Evolutionary conservation across 2,888 invertebrate species (phyloP), one percentile per base, ranked within the genome.

Genomic region (Mythimna vitellina): DNA sequence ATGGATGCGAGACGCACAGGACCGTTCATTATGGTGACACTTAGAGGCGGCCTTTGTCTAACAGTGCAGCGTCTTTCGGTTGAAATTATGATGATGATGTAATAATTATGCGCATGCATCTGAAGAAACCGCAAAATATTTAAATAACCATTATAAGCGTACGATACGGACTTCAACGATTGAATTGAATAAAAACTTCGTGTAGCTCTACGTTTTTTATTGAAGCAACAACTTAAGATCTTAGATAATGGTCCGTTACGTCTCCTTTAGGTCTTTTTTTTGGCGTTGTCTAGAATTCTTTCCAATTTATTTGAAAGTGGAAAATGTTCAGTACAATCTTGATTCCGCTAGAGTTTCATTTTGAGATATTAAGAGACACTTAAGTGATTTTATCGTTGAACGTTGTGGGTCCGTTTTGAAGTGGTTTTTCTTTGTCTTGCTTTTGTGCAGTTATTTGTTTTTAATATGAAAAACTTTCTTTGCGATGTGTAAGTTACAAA

Each of bases 221-320:
- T 8, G 78, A 17, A 76, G 32, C 49, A 78, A 78, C 79, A 65
- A 76, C 64, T 61, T 61, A 14, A 42, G 60, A 76, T 73, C 51
- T 46, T 29, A 72, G 73, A 76, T 79, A 80, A 66, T 3, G 20
- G 4, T n/a, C 51, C 22, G 38, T 49, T 64, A 73, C 51, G 68
- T 66, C 56, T 68, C 63, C 64, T 65, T 67, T 32, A 67, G 25
- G 22, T 42, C 49, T n/a, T 73, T 81, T 64, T 76, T 73, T 70
- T 66, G 51, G 29, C 17, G 58, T 61, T 67, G 67, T 70, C 69
- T 71, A 61, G 60, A 82, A 68, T 74, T 60, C 51, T 63, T 73
- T 81, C 73, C 67, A 81, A 81, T 80, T 81, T 80, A 67, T 76
- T 76, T 80, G 68, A 69, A 71, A 71, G 58, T 68, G 58, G 49